Evolutionary conservation across 2,113 vertebrate species (phyloP).

Genomic region (Egretta garzetta): DNA sequence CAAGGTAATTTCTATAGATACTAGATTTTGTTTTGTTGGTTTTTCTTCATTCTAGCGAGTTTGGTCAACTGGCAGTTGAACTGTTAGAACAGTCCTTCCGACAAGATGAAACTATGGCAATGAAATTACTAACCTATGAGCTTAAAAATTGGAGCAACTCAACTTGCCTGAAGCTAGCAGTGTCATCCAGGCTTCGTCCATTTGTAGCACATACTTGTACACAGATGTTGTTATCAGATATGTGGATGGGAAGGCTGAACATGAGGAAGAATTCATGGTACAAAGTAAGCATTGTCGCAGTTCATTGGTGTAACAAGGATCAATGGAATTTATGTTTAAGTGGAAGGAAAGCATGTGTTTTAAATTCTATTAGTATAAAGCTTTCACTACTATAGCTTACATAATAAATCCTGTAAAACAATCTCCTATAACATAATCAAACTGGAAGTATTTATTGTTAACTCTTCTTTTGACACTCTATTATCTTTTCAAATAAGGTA

Average conservation of each 20-base stretch:
- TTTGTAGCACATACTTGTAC: slow-evolving; percentile 98
- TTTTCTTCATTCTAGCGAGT: slow-evolving; percentile 81
- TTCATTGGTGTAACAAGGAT: background rate
- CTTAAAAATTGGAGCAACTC: slow-evolving; percentile 99
- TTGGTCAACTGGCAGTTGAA: slow-evolving; percentile 94
- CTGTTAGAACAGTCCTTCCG: slow-evolving; percentile 95
- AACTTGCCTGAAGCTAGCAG: slow-evolving; percentile 95
- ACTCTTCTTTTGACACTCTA: slow-evolving; percentile 68
- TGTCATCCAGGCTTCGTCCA: slow-evolving; percentile 92
- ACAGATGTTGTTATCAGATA: slow-evolving; percentile 96
- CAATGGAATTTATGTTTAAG: background rate
- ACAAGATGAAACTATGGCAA: slow-evolving; percentile 98
- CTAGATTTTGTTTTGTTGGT: background rate
- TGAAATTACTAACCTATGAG: slow-evolving; percentile 98
- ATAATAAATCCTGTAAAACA: slow-evolving; percentile 49
- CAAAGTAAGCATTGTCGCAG: slow-evolving; percentile 82
- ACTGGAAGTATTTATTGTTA: slow-evolving; percentile 49
- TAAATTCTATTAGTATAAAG: background rate
- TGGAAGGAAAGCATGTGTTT: background rate
- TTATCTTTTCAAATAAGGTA: slow-evolving; percentile 76
- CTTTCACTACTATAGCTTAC: background rate
- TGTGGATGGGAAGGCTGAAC: slow-evolving; percentile 99
- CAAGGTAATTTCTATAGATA: background rate
- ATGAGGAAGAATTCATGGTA: slow-evolving; percentile 99
- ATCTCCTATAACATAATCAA: slow-evolving; percentile 27